A percentile compares a stretch with the other conserved stretches of the same genome.
Conservation (phyloP, 2,797 vertebrate genomes). For the Smutsia temminckii region DNA sequence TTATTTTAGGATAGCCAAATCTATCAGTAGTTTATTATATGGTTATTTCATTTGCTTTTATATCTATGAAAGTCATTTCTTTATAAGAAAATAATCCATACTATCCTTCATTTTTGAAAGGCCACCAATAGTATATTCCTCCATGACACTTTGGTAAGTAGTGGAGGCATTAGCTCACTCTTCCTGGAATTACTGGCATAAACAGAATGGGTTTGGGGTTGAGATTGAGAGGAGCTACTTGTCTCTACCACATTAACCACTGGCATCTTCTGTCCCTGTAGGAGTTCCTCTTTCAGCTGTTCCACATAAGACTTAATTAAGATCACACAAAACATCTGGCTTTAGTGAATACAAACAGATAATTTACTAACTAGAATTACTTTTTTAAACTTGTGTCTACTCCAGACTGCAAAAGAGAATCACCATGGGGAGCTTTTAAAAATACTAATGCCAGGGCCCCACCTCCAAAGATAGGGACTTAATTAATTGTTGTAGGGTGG, state of each 20-base stretch:
- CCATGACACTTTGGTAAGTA: not conserved
- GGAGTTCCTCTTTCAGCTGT: not conserved
- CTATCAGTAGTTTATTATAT: not conserved
- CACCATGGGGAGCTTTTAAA: not conserved
- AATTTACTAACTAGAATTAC: not conserved
- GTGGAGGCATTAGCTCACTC: not conserved
- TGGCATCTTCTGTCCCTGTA: not conserved
- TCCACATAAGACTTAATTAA: not conserved
- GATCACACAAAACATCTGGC: not conserved
- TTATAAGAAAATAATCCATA: not conserved
- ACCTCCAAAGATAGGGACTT: not conserved
- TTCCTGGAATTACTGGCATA: not conserved
- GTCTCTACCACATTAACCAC: not conserved
- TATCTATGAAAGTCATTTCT: not conserved
- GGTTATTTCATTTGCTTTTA: not conserved
- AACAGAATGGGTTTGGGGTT: not conserved
- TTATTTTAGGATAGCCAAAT: not conserved
- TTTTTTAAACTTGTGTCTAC: not conserved
- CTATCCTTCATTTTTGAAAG: not conserved
- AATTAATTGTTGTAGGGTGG: not conserved
- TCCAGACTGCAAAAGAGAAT: not conserved
- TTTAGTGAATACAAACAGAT: not conserved
- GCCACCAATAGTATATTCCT: not conserved
- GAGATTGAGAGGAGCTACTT: not conserved
- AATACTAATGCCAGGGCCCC: accelerated